phyloP scores from a whole-genome alignment of 2,888 invertebrate species.

The Eupsilia transversa region DNA sequence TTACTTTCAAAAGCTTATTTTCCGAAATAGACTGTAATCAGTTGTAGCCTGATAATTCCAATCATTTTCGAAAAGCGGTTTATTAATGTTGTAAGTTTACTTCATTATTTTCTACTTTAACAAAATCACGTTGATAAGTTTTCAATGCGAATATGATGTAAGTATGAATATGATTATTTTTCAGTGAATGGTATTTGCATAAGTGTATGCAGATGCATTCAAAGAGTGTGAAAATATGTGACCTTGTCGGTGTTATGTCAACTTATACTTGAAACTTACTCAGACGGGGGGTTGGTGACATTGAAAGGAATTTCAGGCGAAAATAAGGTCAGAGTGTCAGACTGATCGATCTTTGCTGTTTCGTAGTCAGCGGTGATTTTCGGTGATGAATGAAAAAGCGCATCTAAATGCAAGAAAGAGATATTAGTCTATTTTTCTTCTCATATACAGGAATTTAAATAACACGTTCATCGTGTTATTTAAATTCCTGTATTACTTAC shows the following conservation, averaged over 20 bases:
- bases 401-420: background rate
- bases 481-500: no score
- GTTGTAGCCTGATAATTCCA: no score
- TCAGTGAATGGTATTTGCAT: slow-evolving; percentile 41
- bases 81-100: background rate
- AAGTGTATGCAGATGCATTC: slow-evolving; percentile 42
- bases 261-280: slow-evolving; percentile 31
- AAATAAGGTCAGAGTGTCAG: slow-evolving; percentile 44
- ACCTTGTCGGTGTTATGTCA: slow-evolving; percentile 53
- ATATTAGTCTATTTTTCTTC: background rate
- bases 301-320: slow-evolving; percentile 34
- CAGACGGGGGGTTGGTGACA: slow-evolving; percentile 48
- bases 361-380: background rate
- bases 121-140: slow-evolving; percentile 3
- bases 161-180: slow-evolving; percentile 7
- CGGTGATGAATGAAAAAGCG: background rate
- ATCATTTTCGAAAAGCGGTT: background rate
- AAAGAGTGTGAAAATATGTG: slow-evolving; percentile 23
- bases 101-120: background rate
- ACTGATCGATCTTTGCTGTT: background rate
- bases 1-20: background rate
- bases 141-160: slow-evolving; percentile 26
- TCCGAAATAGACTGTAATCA: no score
- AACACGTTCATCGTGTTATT: no score
- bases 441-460: background rate